phyloP scores from a whole-genome alignment of 1,140 invertebrate species.

The Holcopasites calliopsidis region DNA sequence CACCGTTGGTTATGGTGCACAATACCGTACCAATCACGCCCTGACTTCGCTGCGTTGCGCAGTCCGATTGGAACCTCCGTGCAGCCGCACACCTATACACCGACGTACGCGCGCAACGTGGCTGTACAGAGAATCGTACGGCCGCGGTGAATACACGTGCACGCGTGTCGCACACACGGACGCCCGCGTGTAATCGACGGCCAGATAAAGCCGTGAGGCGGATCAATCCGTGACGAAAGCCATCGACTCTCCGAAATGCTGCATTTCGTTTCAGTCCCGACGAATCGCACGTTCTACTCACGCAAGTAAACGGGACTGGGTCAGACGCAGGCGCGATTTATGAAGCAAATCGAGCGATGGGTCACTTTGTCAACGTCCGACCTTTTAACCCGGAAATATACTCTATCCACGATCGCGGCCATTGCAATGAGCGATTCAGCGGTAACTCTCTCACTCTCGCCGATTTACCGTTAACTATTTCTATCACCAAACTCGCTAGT shows the following conservation, averaged over 20 bases:
- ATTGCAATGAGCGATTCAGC: not conserved
- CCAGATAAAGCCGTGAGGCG: slow-evolving; percentile 54
- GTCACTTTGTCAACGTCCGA: slow-evolving; percentile 1
- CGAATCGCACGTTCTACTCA: not conserved
- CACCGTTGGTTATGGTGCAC: slow-evolving; percentile 53
- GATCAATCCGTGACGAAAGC: slow-evolving; percentile 55
- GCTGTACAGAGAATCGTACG: not conserved
- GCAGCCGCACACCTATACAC: not conserved
- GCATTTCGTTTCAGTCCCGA: slow-evolving; percentile 55
- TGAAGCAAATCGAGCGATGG: slow-evolving; percentile 6
- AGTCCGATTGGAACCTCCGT: slow-evolving; percentile 45
- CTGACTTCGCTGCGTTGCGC: slow-evolving; percentile 40
- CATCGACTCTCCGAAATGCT: slow-evolving; percentile 54
- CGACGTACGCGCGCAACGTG: not conserved
- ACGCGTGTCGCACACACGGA: not conserved
- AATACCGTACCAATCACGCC: slow-evolving; percentile 53
- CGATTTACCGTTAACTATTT: no score
- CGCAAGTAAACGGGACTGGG: not conserved
- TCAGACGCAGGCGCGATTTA: slow-evolving; percentile 10
- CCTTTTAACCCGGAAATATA: slow-evolving; percentile 5
- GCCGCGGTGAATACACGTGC: not conserved
- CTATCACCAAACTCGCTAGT: no score
- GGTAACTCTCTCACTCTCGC: not conserved
- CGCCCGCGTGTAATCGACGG: slow-evolving; percentile 16
- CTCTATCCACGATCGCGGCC: not conserved